phyloP scores from a whole-genome alignment of 2,113 vertebrate genomes.

The Eurypyga helias region DNA sequence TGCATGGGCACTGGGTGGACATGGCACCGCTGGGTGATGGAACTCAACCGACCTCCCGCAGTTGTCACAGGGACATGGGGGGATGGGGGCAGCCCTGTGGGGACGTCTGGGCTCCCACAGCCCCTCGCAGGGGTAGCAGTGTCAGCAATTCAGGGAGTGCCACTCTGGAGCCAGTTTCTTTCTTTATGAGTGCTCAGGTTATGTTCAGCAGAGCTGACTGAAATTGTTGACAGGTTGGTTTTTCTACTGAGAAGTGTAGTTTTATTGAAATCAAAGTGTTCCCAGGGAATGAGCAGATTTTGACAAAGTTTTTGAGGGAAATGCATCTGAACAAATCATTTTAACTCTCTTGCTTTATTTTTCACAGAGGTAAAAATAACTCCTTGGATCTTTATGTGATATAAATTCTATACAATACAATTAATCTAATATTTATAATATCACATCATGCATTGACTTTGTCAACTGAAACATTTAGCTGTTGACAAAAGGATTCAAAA shows the following conservation, averaged over 20 bases:
- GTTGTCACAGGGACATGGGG: rapidly evolving
- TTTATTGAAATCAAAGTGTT: conserved; percentile 45
- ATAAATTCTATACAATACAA: conserved; percentile 32
- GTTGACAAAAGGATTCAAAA: conserved; percentile 43
- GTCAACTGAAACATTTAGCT: conserved; percentile 40
- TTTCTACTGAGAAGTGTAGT: not conserved
- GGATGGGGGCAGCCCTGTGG: not conserved
- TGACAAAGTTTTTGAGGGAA: conserved; percentile 53
- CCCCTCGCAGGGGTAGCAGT: not conserved
- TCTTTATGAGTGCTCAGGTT: not conserved
- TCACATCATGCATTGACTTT: not conserved
- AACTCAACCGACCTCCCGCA: rapidly evolving
- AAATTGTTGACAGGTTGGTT: not conserved
- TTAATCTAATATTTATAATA: conserved; percentile 67
- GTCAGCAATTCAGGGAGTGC: rapidly evolving
- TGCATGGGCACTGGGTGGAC: rapidly evolving
- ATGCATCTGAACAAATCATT: conserved; percentile 51
- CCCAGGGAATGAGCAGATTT: not conserved
- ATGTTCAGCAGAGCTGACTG: not conserved
- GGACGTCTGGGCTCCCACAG: rapidly evolving
- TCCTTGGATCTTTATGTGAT: conserved; percentile 39
- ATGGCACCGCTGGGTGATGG: rapidly evolving
- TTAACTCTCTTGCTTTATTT: conserved; percentile 46
- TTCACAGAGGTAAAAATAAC: conserved; percentile 43
- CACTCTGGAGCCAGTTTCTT: not conserved